Evolutionary conservation across 2,113 vertebrate genomes (phyloP).

Genomic region (Lichenostomus cassidix): DNA sequence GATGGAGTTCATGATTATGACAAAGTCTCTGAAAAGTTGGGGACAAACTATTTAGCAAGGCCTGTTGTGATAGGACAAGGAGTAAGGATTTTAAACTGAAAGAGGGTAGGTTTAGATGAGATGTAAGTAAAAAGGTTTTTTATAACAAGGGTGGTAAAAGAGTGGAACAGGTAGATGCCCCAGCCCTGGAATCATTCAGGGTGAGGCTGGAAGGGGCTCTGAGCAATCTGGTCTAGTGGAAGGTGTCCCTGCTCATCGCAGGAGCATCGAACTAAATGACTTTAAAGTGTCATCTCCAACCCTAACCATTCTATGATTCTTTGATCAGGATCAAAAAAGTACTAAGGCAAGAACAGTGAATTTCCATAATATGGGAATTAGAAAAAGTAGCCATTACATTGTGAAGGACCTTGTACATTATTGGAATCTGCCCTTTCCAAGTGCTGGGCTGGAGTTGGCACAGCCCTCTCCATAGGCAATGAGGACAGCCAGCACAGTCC

Average conservation of each 20-base stretch:
- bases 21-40: neutral
- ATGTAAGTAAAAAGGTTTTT: neutral
- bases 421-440: neutral
- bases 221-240: neutral
- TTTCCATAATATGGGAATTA: neutral
- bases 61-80: neutral
- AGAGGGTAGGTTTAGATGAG: neutral
- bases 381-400: neutral
- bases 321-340: neutral
- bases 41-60: neutral
- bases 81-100: neutral
- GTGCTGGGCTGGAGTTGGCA: neutral
- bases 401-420: neutral
- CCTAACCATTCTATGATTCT: neutral
- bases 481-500: neutral
- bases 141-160: neutral
- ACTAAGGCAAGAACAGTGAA: neutral
- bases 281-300: neutral
- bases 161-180: neutral
- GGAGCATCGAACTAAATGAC: neutral
- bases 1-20: neutral
- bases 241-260: neutral
- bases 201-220: neutral
- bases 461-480: rapidly evolving
- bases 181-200: neutral